A percentile compares a stretch with the other conserved stretches of the same genome.
These are phyloP conservation scores for Sylvicola fuscatus DNA, from an alignment of 2,888 invertebrate species.

Conservation along the genomic window DNA sequence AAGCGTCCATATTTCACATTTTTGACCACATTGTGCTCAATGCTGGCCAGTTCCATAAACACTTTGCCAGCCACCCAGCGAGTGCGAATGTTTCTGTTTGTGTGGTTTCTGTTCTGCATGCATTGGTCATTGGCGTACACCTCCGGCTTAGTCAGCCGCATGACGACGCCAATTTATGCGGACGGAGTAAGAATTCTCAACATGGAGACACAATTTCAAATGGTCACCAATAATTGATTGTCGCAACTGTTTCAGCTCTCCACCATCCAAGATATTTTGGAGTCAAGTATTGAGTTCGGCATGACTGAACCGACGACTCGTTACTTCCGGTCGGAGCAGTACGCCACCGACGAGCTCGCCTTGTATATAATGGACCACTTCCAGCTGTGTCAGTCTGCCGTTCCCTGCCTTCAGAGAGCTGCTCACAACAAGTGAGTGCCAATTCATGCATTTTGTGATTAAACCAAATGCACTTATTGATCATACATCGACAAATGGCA, in stretches of 20 bases:
- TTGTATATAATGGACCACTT: background rate
- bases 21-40: background rate
- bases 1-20: background rate
- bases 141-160: background rate
- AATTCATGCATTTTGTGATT: too few species aligned
- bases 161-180: background rate
- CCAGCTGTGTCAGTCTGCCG: background rate
- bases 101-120: background rate
- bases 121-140: background rate
- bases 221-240: too few species aligned
- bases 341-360: background rate
- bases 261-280: slow-evolving; percentile 2
- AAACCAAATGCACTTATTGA: too few species aligned
- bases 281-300: slow-evolving; percentile 1
- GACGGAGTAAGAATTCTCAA: background rate
- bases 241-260: background rate
- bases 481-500: background rate
- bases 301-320: slow-evolving; percentile 3
- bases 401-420: background rate
- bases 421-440: background rate
- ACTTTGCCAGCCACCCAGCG: background rate
- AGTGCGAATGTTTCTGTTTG: background rate
- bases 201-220: too few species aligned
- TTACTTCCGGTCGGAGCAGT: slow-evolving; percentile 1
- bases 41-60: background rate